Evolutionary conservation across 2,113 vertebrate species (phyloP), one percentile per base, ranked within the genome.

Genomic region (Amphiprion percula): DNA sequence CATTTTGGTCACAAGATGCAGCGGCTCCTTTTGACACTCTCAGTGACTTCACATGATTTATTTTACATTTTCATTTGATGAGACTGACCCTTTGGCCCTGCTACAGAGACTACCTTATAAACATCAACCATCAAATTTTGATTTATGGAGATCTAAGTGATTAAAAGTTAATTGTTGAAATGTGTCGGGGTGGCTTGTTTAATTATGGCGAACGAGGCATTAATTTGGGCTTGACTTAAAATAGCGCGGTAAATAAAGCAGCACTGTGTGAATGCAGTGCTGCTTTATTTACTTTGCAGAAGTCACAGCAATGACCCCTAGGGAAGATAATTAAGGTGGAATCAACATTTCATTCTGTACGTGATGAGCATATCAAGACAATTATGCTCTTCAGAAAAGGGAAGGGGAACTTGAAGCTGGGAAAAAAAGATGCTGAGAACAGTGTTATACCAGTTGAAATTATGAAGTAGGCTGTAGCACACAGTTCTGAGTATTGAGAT

Each of bases 321-420:
- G 80, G 83, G 86, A 78, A 86, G 82, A 90, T 87, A 89, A 92
- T 93, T 90, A 91, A 88, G 85, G 79, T 79, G 83, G 83, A 90
- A 84, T 89, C 77, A 90, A 89, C 87, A 86, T 91, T 89, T 86
- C 58, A 79, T 67, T 85, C 74, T 52, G 17, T 77, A 85, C 69
- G 81, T 87, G 90, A 93, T 74, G 88, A 84, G 89, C 85, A 66
- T 83, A 73, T 84, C 82, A 88, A 85, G 68, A 77, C 80, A 91
- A 91, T 91, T 88, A 83, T 52, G 72, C 69, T 84, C 53, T 75
- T 74, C 62, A 63, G 75, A 63, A 73, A 78, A 80, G 50, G 54
- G 56, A 77, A 54, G 7, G 55, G 59, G 53, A 53, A 61, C 77
- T 73, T 55, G 44, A 71, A 78, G 69, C 62, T 10, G 68, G 33